phyloP scores from a whole-genome alignment of 2,797 vertebrate genomes.

The Orientallactaga sibirica region DNA sequence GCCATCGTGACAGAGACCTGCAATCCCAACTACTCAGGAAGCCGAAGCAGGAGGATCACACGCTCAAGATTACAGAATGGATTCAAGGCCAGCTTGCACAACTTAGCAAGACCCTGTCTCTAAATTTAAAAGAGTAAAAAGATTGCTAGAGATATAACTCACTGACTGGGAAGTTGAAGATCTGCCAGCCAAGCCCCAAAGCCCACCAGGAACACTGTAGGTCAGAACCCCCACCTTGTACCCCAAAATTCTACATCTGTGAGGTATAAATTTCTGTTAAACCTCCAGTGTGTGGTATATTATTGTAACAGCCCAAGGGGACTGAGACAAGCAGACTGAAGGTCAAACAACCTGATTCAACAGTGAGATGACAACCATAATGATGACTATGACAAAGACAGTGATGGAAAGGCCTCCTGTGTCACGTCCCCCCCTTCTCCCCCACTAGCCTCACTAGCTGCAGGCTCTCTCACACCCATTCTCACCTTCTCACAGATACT shows the following conservation, averaged over 20 bases:
- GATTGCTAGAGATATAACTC: too few relatives aligned
- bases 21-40: neutral
- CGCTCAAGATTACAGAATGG: too few relatives aligned
- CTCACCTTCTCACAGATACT: neutral
- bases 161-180: neutral
- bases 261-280: neutral
- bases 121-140: too few relatives aligned
- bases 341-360: neutral
- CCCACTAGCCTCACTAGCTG: neutral
- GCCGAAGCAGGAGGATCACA: neutral
- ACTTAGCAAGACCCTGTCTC: too few relatives aligned
- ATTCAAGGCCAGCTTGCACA: too few relatives aligned
- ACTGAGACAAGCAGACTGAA: neutral
- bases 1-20: neutral
- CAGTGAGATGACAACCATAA: neutral
- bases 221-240: neutral
- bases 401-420: neutral
- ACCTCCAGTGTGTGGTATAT: neutral
- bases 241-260: neutral
- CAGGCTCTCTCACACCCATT: neutral
- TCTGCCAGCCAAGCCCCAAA: neutral
- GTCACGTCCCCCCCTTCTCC: neutral
- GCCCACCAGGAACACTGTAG: neutral
- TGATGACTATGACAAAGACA: neutral
- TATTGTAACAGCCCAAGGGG: neutral